Percentiles rank a stretch among this genome's conserved stretches.
phyloP scores from a whole-genome alignment of 1,140 invertebrate species.

The Diachasmimorpha longicaudata region DNA sequence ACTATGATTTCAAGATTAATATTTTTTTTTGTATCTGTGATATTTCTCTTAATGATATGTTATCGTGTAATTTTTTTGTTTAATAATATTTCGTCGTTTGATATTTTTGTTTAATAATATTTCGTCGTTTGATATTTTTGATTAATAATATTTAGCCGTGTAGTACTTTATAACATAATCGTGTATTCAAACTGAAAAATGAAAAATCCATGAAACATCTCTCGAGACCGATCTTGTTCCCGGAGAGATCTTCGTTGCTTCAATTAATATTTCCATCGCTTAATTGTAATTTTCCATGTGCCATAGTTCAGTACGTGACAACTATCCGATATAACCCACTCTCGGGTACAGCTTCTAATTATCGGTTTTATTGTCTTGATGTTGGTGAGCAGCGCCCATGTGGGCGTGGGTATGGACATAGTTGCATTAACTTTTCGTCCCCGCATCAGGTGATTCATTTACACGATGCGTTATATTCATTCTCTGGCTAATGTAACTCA shows the following conservation, averaged over 20 bases:
- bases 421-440: constrained; percentile 2
- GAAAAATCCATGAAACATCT: not conserved
- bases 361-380: constrained; percentile 3
- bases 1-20: too few relatives aligned
- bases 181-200: too few relatives aligned
- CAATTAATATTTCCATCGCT: not conserved
- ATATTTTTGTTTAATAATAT: too few relatives aligned
- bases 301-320: not conserved
- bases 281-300: not conserved
- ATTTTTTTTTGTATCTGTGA: too few relatives aligned
- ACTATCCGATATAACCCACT: not conserved
- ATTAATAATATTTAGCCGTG: too few relatives aligned
- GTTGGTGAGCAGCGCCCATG: not conserved
- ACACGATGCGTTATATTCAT: not conserved
- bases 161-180: too few relatives aligned
- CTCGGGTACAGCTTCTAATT: not conserved
- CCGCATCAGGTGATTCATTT: not conserved
- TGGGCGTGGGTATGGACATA: not conserved
- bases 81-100: too few relatives aligned
- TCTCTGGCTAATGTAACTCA: not conserved
- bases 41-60: too few relatives aligned
- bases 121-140: too few relatives aligned
- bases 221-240: not conserved
- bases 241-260: not conserved
- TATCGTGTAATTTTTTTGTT: too few relatives aligned